phyloP scores from a whole-genome alignment of 2,888 invertebrate species.

The Chesias legatella region DNA sequence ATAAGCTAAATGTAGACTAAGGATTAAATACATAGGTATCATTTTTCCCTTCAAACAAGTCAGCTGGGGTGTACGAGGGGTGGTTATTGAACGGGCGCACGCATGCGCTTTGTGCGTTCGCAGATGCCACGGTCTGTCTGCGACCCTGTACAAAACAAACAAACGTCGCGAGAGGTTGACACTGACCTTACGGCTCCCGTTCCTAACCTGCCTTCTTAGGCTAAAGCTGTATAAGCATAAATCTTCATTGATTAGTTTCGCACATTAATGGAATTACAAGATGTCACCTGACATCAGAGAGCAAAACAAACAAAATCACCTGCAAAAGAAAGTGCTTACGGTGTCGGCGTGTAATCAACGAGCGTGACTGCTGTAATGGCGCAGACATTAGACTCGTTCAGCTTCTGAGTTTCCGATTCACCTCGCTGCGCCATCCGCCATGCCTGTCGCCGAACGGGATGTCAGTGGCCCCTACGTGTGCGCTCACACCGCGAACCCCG shows the following conservation, averaged over 20 bases:
- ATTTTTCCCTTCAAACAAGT: conserved; percentile 37
- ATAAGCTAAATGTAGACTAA: conserved; percentile 7
- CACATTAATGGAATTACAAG: background rate
- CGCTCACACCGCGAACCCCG: conserved; percentile 26
- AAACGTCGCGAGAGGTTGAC: conserved; percentile 58
- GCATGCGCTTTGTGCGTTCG: conserved; percentile 57
- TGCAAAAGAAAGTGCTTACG: conserved; percentile 72
- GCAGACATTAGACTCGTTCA: conserved; percentile 53
- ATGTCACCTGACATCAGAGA: conserved; percentile 4
- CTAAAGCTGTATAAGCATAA: no score
- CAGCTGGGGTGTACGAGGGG: conserved; percentile 45
- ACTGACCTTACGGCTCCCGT: conserved; percentile 54
- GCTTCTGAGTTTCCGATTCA: conserved; percentile 65
- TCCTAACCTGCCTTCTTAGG: no score
- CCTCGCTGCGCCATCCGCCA: conserved; percentile 55
- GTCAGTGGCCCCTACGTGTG: conserved; percentile 41
- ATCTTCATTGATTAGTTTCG: background rate
- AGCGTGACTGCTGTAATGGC: conserved; percentile 65
- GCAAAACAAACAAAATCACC: conserved; percentile 59
- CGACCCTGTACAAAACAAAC: conserved; percentile 66
- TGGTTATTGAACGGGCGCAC: conserved; percentile 66
- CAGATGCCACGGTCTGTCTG: conserved; percentile 42
- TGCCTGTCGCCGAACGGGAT: conserved; percentile 48
- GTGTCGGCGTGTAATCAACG: conserved; percentile 47
- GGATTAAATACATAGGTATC: conserved; percentile 12